Percentiles rank a stretch among this genome's conserved stretches.
phyloP scores from a whole-genome alignment of 2,797 vertebrate genomes.

The Acanthopagrus latus region DNA sequence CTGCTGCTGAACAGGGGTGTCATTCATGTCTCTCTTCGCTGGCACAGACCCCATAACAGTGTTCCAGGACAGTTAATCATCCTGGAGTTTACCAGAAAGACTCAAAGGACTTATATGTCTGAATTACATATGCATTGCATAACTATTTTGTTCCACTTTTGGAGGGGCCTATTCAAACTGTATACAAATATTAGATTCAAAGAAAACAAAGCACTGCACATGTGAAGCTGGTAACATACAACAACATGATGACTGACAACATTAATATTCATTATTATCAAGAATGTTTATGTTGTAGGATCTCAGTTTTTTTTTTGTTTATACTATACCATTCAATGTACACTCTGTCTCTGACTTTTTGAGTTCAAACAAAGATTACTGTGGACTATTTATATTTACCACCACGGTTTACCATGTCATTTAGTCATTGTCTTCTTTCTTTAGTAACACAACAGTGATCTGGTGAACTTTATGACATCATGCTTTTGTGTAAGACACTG shows the following conservation, averaged over 20 bases:
- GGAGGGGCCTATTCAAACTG: neutral
- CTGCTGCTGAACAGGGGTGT: slow-evolving; percentile 36
- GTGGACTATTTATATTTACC: neutral
- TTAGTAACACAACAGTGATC: neutral
- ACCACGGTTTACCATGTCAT: neutral
- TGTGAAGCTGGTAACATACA: neutral
- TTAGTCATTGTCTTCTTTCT: neutral
- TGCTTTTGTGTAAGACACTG: slow-evolving; percentile 64
- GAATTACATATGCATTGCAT: slow-evolving; percentile 50
- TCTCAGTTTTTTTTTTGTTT: neutral
- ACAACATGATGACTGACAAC: neutral
- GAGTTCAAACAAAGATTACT: neutral
- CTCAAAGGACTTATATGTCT: slow-evolving; percentile 48
- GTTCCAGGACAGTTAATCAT: slow-evolving; percentile 57
- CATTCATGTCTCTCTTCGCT: neutral
- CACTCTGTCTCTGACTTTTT: neutral
- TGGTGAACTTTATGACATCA: slow-evolving; percentile 57
- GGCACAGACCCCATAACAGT: slow-evolving; percentile 27
- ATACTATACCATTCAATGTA: neutral
- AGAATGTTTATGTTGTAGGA: neutral
- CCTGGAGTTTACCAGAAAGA: slow-evolving; percentile 39
- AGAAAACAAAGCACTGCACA: neutral
- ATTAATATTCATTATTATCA: neutral
- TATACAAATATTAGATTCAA: neutral
- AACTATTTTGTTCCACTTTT: slow-evolving; percentile 26